These are phyloP conservation scores for Notothenia coriiceps DNA, from an alignment of 2,113 vertebrate species.

Conservation along the genomic window DNA sequence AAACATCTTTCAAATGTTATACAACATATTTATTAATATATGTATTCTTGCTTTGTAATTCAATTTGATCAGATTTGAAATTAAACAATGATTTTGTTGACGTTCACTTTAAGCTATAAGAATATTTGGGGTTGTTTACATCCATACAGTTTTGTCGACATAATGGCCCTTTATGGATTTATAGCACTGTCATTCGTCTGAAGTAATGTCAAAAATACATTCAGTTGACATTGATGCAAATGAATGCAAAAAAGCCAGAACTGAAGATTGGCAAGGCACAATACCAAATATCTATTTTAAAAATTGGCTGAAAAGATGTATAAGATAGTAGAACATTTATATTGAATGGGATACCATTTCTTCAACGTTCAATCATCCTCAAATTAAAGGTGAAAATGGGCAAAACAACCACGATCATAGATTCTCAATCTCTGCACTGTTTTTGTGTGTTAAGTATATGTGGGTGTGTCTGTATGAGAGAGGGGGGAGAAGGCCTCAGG, in stretches of 20 bases:
- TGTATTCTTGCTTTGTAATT: not conserved
- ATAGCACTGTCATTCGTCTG: too few species aligned
- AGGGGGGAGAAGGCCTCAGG: slow-evolving; percentile 47
- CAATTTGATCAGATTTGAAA: not conserved
- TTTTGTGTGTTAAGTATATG: not conserved
- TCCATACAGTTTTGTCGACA: not conserved
- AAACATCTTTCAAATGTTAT: not conserved
- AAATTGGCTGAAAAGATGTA: not conserved
- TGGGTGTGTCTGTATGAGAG: not conserved
- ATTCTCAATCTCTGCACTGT: not conserved
- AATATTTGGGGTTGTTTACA: not conserved
- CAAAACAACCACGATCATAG: slow-evolving; percentile 3
- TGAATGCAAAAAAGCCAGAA: too few species aligned
- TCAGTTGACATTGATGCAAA: too few species aligned
- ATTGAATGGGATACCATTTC: not conserved
- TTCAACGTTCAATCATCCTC: too few species aligned
- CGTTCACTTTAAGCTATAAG: not conserved
- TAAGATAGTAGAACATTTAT: not conserved
- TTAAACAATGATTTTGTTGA: not conserved
- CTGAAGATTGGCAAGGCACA: too few species aligned
- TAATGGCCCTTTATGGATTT: not conserved
- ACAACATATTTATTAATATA: too few species aligned
- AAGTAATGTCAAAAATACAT: too few species aligned
- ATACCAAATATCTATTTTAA: too few species aligned
- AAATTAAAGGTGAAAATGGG: not conserved